Evolutionary conservation across 2,888 invertebrate species (phyloP).

Genomic region (Diarsia rubi): DNA sequence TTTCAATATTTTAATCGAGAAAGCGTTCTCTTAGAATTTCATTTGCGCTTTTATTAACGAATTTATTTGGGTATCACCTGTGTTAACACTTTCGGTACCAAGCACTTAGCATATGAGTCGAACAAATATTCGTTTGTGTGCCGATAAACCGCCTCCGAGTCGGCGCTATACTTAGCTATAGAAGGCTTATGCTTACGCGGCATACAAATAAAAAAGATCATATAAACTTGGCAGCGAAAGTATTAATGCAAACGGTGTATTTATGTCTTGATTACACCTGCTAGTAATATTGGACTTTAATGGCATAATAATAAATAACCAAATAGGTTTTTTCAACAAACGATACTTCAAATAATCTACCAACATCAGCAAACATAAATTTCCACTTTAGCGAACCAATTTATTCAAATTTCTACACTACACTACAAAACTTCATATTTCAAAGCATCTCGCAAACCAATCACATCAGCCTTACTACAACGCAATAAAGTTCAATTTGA

Average conservation of each 20-base stretch:
- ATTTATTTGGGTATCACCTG: not conserved
- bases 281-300: not conserved
- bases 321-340: conserved; percentile 5
- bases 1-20: not conserved
- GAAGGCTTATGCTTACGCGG: too few species aligned
- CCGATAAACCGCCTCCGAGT: too few species aligned
- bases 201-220: too few species aligned
- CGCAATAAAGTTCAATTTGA: conserved; percentile 28
- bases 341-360: not conserved
- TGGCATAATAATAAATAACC: conserved; percentile 18
- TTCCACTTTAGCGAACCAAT: not conserved
- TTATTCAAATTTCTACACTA: not conserved
- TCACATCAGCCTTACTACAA: conserved; percentile 16
- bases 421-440: not conserved
- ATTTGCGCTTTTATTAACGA: not conserved
- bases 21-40: not conserved
- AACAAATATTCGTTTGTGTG: too few species aligned
- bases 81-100: too few species aligned
- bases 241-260: not conserved
- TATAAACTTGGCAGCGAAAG: not conserved
- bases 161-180: too few species aligned
- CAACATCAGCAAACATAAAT: conserved; percentile 8
- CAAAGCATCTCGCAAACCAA: conserved; percentile 18
- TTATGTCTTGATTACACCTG: not conserved
- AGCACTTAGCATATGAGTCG: too few species aligned